These are phyloP conservation scores for Vulpes ferrilata DNA, from an alignment of 2,113 vertebrate genomes.

Conservation along the genomic window DNA sequence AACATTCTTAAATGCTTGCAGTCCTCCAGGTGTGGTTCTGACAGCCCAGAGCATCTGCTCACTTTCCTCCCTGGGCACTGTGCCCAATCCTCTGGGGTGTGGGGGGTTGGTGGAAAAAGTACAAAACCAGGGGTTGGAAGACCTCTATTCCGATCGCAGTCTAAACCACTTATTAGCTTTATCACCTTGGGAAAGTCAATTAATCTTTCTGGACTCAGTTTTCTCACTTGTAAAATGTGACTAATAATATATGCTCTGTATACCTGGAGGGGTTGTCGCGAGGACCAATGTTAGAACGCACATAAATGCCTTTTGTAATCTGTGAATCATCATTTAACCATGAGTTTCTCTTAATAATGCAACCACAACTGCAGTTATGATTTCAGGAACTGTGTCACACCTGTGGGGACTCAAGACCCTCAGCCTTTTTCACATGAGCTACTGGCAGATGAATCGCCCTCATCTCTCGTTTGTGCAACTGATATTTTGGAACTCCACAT, in stretches of 20 bases:
- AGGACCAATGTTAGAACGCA: background rate
- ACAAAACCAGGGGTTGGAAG: background rate
- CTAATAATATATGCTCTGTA: background rate
- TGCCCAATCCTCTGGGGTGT: background rate
- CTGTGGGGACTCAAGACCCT: background rate
- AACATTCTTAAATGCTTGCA: background rate
- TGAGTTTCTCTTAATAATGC: background rate
- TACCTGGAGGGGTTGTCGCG: background rate
- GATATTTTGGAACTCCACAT: background rate
- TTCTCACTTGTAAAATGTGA: slow-evolving; percentile 47
- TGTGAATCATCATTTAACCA: background rate
- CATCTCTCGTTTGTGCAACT: background rate
- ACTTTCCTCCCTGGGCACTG: background rate
- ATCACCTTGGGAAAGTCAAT: background rate
- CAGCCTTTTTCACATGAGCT: background rate
- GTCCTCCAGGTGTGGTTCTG: background rate
- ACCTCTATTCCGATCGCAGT: background rate
- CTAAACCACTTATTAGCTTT: slow-evolving; percentile 17
- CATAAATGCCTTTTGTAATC: background rate
- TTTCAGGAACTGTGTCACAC: background rate
- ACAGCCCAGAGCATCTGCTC: background rate
- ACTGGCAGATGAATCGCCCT: background rate
- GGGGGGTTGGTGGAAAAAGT: background rate
- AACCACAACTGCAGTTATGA: background rate
- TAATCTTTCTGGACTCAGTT: background rate